Evolutionary conservation across 1,140 invertebrate species (phyloP).

Genomic region (Drusus annulatus): DNA sequence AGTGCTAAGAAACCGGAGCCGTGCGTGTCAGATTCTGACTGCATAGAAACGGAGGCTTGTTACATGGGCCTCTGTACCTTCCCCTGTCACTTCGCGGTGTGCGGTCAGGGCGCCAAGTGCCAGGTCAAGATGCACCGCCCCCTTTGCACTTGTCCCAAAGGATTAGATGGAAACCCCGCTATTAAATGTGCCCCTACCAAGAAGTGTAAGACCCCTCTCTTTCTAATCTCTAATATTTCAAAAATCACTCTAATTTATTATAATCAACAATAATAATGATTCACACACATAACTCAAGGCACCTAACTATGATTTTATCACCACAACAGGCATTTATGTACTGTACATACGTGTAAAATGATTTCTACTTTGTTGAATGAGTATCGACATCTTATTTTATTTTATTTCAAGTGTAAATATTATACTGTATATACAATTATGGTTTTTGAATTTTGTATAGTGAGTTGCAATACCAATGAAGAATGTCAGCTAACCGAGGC

Average conservation of each 20-base stretch:
- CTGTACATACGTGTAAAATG: constrained; percentile 24
- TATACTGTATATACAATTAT: constrained; percentile 56
- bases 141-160: constrained; percentile 82
- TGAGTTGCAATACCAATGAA: constrained; percentile 84
- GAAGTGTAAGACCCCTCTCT: constrained; percentile 77
- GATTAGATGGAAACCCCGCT: constrained; percentile 83
- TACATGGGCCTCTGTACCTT: constrained; percentile 82
- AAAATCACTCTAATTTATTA: constrained; percentile 16
- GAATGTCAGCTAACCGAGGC: constrained; percentile 86
- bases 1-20: constrained; percentile 78
- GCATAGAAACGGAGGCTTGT: constrained; percentile 82
- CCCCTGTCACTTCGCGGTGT: constrained; percentile 82
- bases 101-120: constrained; percentile 79
- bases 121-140: constrained; percentile 82
- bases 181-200: constrained; percentile 79
- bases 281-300: constrained; percentile 34
- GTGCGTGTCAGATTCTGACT: constrained; percentile 82
- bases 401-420: constrained; percentile 32
- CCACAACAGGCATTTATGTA: constrained; percentile 51
- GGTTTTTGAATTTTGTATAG: constrained; percentile 71
- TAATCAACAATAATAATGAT: constrained; percentile 22
- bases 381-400: constrained; percentile 24
- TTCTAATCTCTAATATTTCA: constrained; percentile 48
- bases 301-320: constrained; percentile 45
- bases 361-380: no score